phyloP scores from a whole-genome alignment of 92 coral and sea anemone genomes.

The Meandrina meandrites region DNA sequence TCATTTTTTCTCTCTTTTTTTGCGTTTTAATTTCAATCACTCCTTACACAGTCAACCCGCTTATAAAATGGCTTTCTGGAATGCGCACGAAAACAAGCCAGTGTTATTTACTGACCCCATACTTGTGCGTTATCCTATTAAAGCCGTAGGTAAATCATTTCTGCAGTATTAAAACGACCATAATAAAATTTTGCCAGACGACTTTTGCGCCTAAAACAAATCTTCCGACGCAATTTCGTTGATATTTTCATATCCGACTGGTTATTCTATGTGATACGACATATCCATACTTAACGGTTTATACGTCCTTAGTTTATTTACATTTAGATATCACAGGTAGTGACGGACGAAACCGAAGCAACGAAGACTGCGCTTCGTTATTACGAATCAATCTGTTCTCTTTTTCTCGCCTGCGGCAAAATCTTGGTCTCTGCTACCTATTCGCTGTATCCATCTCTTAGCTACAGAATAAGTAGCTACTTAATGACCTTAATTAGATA shows the following conservation, averaged over 20 bases:
- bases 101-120: not conserved
- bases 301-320: not conserved
- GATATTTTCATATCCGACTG: not conserved
- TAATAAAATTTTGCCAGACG: not conserved
- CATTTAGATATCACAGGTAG: not conserved
- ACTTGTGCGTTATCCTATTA: not conserved
- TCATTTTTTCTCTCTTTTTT: too few species aligned
- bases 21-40: not conserved
- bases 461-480: constrained; percentile 32
- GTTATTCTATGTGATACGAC: not conserved
- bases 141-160: not conserved
- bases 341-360: constrained; percentile 21
- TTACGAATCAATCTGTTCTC: not conserved
- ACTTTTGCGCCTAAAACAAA: not conserved
- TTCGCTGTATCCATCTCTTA: constrained; percentile 5
- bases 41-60: not conserved
- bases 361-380: not conserved
- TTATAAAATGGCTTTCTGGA: not conserved
- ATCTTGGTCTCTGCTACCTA: not conserved
- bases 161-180: not conserved
- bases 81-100: not conserved
- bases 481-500: constrained; percentile 31
- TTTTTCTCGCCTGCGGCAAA: not conserved
- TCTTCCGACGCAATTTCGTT: not conserved
- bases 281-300: not conserved